Base-by-base conservation (phyloP, 2,113 vertebrate genomes). In the Alces alces region DNA sequence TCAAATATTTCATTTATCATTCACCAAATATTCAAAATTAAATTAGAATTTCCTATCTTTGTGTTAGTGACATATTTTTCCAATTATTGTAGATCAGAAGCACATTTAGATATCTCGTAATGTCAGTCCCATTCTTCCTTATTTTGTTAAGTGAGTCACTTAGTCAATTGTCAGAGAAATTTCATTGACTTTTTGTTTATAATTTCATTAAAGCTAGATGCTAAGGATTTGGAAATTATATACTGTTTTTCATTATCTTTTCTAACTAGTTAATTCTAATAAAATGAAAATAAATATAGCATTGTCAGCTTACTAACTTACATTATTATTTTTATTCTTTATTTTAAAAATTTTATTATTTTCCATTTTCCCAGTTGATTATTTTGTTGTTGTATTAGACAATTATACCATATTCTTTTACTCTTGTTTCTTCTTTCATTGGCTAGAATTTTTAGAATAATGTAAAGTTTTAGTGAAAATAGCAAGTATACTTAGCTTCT, bases 141-240 rank as follows among this genome's bases (percentile, higher is more conserved):
- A 64, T 45, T 89, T 45, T 89, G 10, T 80, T 66, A 47, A 54
- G 17, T 85, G 28, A 94, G 14, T 79, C 36, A 86, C 33, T 80
- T 50, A 45, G 66, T 86, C 73, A 61, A 17, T 19, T 86, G 43
- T 45, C 43, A 85, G n/a, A 79, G 23, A 82, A 57, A 83, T 82
- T 64, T 73, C 25, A 57, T 36, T 47, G 28, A 55, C 36, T 96
- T 91, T 60, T 45, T n/a, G 10, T 10, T 57, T 92, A 11, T 60
- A 89, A 60, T 86, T 91, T 89, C 92, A 96, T 94, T 86, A 95
- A 89, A 43, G 12, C 45, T 89, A 92, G 27, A 89, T 11, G 57
- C 23, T 80, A 39, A 93, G 27, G 21, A 88, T 82, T 54, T 87
- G 57, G 55, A 93, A 93, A 39, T 57, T 11, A n/a, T 80, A 89